These are phyloP conservation scores for Apis florea DNA, from an alignment of 1,140 invertebrate species.

Conservation along the genomic window DNA sequence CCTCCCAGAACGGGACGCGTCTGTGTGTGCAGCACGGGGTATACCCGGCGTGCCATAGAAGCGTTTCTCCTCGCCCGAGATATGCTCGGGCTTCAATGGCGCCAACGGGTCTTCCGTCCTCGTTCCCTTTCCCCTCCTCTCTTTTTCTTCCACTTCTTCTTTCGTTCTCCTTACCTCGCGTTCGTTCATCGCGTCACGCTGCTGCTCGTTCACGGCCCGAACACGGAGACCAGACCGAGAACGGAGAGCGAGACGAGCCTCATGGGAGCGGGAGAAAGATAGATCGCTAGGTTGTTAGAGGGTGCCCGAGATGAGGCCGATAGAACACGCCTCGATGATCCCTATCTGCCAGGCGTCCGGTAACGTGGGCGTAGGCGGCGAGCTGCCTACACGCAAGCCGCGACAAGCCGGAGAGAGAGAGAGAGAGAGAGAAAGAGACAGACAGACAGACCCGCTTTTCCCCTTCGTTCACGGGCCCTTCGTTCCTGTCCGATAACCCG, in stretches of 20 bases:
- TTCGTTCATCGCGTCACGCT: conserved; percentile 17
- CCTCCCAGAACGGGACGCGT: conserved; percentile 71
- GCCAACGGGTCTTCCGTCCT: conserved; percentile 56
- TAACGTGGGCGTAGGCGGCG: conserved; percentile 63
- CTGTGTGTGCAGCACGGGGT: conserved; percentile 42
- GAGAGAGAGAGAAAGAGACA: conserved; percentile 3
- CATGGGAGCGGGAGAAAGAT: conserved; percentile 50
- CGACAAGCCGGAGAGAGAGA: conserved; percentile 30
- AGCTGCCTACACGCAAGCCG: conserved; percentile 59
- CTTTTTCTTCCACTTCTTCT: conserved; percentile 49
- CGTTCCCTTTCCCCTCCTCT: conserved; percentile 55
- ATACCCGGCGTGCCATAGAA: conserved; percentile 45
- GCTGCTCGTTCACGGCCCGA: conserved; percentile 45
- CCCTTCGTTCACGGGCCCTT: conserved; percentile 41
- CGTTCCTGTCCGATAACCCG: conserved; percentile 65
- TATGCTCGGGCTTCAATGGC: conserved; percentile 46
- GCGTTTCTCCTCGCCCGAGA: conserved; percentile 49
- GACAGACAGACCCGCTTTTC: conserved; percentile 31
- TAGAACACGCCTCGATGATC: conserved; percentile 75
- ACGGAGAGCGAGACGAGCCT: conserved; percentile 19
- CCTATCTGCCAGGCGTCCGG: conserved; percentile 68
- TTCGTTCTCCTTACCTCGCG: neutral
- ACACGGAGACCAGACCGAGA: conserved; percentile 42
- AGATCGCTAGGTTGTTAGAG: conserved; percentile 67
- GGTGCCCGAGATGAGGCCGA: conserved; percentile 74